Base-by-base conservation (phyloP, 2,888 invertebrate genomes). In the Baccha elongata region DNA sequence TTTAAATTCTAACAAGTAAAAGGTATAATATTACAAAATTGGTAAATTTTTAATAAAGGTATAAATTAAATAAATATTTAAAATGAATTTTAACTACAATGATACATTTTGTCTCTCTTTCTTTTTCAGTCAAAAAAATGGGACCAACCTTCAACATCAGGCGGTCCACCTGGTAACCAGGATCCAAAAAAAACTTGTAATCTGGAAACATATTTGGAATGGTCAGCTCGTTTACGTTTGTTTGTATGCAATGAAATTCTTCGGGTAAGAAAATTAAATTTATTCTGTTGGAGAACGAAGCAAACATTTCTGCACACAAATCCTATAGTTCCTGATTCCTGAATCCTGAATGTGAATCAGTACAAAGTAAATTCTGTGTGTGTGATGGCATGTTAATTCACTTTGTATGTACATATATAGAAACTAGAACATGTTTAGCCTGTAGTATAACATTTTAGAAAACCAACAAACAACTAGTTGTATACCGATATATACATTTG, bases 161-260 rank as follows among this genome's bases (percentile, higher is more conserved):
- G 87, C 74, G 88, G 88, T 79, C 88, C 88, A 72, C 88, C 88
- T 50, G 88, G 89, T 65, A 86, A 85, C 67, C 89, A 90, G 85
- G 89, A 88, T 87, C 88, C 90, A 65, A 91, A 91, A 84, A 91
- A 91, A 86, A 91, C 91, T 42, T 91, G 91, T 85, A 91, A 90
- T 86, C 87, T 91, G 87, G 90, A 91, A 88, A 90, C 89, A 75
- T 91, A 91, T 86, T 87, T 90, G 74, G 90, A 90, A 85, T 90
- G 91, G 91, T 89, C 90, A 85, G 88, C 89, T 87, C 89, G 90
- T 86, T 85, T 90, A 74, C 89, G 90, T 72, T 86, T 90, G 78
- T 89, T 90, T 87, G 90, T 90, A 85, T 90, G 90, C 86, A 91
- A 91, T 85, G 90, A 90, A 88, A 91, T 91, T 87, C 87, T 90